These are phyloP conservation scores for Ellobium chinense DNA, from an alignment of 2,888 invertebrate species.

Conservation along the genomic window DNA sequence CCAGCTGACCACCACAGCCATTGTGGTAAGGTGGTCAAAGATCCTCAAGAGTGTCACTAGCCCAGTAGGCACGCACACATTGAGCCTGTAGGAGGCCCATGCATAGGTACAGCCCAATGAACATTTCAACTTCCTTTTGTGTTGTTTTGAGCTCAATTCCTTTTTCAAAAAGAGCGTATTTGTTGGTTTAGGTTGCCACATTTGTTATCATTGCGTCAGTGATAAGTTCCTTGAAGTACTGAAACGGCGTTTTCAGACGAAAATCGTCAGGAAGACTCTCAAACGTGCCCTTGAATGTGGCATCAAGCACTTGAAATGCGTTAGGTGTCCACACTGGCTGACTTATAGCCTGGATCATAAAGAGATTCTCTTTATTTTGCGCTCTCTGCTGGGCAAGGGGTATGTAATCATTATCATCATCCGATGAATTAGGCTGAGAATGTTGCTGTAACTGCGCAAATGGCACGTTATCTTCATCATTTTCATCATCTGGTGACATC, in stretches of 20 bases:
- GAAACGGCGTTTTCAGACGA: background rate
- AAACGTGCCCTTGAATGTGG: background rate
- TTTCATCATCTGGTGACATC: background rate
- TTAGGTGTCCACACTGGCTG: background rate
- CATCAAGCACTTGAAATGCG: background rate
- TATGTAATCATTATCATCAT: background rate
- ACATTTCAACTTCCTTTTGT: too few species aligned
- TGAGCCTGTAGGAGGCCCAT: too few species aligned
- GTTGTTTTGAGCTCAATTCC: too few species aligned
- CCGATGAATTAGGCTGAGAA: too few species aligned
- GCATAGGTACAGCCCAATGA: too few species aligned
- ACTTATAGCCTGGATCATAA: background rate
- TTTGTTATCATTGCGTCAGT: background rate
- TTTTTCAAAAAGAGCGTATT: too few species aligned
- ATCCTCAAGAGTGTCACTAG: too few species aligned
- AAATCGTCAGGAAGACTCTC: background rate
- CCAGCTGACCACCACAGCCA: background rate
- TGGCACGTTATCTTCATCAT: background rate
- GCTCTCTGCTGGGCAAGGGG: background rate
- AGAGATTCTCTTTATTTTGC: too few species aligned
- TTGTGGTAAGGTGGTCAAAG: background rate
- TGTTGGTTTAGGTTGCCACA: too few species aligned
- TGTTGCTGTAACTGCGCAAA: too few species aligned
- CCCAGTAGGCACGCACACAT: too few species aligned
- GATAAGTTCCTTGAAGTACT: background rate